phyloP scores from a whole-genome alignment of 2,888 invertebrate genomes.

The Bhutanitis thaidina region DNA sequence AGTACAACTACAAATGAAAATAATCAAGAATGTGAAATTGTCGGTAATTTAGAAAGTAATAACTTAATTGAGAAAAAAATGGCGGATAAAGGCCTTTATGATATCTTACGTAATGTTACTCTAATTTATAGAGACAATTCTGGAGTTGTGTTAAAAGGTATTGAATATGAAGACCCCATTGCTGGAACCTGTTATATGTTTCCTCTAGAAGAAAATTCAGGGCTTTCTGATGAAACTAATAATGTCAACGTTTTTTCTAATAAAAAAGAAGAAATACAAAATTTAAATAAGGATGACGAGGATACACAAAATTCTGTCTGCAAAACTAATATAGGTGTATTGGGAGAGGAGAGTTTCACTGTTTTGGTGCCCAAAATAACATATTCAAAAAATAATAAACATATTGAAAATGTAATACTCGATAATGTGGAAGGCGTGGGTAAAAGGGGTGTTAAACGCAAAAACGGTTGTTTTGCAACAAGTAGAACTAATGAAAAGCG shows the following conservation, averaged over 20 bases:
- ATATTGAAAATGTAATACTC: background rate
- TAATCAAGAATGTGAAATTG: background rate
- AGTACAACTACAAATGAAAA: background rate
- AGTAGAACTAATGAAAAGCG: conserved; percentile 38
- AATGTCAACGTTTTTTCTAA: conserved; percentile 17
- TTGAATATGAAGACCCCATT: conserved; percentile 45
- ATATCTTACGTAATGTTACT: conserved; percentile 26
- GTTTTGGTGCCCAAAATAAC: conserved; percentile 41
- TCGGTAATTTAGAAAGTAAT: conserved; percentile 1
- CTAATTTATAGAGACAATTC: conserved; percentile 34
- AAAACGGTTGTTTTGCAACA: conserved; percentile 40
- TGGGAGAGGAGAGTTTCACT: background rate
- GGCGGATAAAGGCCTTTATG: background rate
- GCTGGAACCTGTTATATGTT: conserved; percentile 48
- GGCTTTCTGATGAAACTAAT: conserved; percentile 20
- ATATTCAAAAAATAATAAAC: conserved; percentile 36
- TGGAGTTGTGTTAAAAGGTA: conserved; percentile 42
- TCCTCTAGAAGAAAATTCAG: conserved; percentile 31
- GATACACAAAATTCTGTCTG: conserved; percentile 19
- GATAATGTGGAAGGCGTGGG: conserved; percentile 11
- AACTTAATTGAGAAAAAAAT: background rate
- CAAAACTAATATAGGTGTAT: background rate
- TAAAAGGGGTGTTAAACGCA: conserved; percentile 47
- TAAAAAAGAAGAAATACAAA: conserved; percentile 18
- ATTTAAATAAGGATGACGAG: conserved; percentile 21